Evolutionary conservation across 2,888 invertebrate genomes (phyloP).

Genomic region (Hermaeophaga mercurialis): DNA sequence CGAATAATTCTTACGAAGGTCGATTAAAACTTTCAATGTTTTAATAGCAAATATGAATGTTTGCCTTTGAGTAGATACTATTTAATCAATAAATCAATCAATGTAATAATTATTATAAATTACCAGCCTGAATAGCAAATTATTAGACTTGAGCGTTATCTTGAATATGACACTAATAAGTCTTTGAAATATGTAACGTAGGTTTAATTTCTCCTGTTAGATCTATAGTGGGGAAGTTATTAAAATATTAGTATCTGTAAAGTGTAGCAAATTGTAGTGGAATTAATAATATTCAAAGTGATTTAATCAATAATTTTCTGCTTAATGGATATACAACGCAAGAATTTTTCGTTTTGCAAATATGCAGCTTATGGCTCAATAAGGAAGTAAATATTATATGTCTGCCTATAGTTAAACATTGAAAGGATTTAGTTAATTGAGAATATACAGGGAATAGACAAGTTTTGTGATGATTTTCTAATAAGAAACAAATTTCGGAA

Average conservation of each 20-base stretch:
- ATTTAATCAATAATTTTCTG: too few species aligned
- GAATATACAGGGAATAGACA: too few species aligned
- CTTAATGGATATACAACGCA: too few species aligned
- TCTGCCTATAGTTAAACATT: too few species aligned
- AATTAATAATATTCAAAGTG: neutral
- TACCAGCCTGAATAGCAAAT: neutral
- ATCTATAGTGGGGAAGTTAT: neutral
- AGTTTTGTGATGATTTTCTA: too few species aligned
- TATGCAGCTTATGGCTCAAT: too few species aligned
- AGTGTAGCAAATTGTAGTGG: neutral
- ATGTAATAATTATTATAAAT: slow-evolving; percentile 7
- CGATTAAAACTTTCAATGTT: slow-evolving; percentile 8
- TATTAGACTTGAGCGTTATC: neutral
- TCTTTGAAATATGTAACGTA: neutral
- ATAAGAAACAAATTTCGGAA: too few species aligned
- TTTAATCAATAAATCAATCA: slow-evolving; percentile 13
- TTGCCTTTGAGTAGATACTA: slow-evolving; percentile 11
- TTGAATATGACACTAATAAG: slow-evolving; percentile 8
- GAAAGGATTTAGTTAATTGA: too few species aligned
- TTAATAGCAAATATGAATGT: slow-evolving; percentile 10
- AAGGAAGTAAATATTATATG: too few species aligned
- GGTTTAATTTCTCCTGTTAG: neutral
- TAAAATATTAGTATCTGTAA: neutral
- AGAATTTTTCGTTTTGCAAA: too few species aligned
- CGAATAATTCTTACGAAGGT: slow-evolving; percentile 14